Evolutionary conservation across 2,797 vertebrate species (phyloP), one percentile per base, ranked within the genome.

Genomic region (Halcyon leucocephala): DNA sequence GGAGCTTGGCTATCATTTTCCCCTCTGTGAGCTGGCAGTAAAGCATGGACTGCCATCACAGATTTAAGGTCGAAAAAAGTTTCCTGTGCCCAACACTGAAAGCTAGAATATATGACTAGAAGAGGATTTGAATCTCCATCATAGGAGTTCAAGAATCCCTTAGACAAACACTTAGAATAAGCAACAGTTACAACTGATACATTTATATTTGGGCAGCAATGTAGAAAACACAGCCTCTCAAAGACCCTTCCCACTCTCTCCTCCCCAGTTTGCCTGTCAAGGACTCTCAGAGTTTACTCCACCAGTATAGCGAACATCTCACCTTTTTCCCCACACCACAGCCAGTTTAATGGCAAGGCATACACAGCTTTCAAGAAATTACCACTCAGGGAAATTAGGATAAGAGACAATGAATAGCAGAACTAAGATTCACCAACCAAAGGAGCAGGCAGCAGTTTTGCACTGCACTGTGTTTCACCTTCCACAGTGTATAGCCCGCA

Each of bases 221-320:
- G 82, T 21, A 55, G 77, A 89, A 95, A 84, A 94, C 74, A 92
- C 42, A 94, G 60, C 55, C 60, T 82, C 78, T 77, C 71, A 55
- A 76, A 93, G 67, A 46, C 78, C 82, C 39, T 91, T 77, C 76
- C 67, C 91, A 49, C 39, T 35, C 49, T 67, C 55, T 60, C 70
- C 61, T 83, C 67, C 82, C 71, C 71, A 77, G 39, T 96, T 94
- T 92, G 25, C 51, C 78, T 85, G 83, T 80, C 78, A 89, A 54
- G n/a, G 49, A 90, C 29, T 62, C 76, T 22, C 46, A 95, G 69
- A 65, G 70, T 83, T 93, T 82, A 66, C 7, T 54, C 65, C 33
- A 88, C 0, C 8, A 80, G 70, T 7, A 2, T 14, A 84, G 77
- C n/a, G 48, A 65, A 78, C 18, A 29, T 16, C 72, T 83, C 79